phyloP scores from a whole-genome alignment of 2,113 vertebrate genomes.

The Melanerpes aurifrons region DNA sequence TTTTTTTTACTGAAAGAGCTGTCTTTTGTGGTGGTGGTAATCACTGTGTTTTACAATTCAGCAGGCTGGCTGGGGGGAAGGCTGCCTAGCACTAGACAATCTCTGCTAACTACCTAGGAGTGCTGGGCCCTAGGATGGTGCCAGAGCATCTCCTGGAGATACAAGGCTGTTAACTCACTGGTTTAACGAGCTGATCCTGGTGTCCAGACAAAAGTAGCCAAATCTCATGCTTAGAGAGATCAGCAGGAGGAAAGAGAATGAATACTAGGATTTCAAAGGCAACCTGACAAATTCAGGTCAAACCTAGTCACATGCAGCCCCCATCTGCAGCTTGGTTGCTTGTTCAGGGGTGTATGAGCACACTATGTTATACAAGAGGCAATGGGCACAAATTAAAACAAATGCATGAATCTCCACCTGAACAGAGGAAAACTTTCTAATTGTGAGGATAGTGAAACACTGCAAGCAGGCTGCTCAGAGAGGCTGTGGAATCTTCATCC shows the following conservation, averaged over 20 bases:
- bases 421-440: background rate
- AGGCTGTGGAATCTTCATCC: background rate
- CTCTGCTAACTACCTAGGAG: background rate
- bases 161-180: background rate
- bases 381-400: background rate
- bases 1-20: background rate
- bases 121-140: background rate
- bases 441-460: background rate
- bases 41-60: background rate
- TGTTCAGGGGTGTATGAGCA: background rate
- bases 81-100: background rate
- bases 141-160: background rate
- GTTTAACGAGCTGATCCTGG: background rate
- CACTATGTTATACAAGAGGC: rapidly evolving
- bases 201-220: background rate
- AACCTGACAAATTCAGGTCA: background rate
- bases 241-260: background rate
- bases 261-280: background rate
- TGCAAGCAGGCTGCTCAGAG: background rate
- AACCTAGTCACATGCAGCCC: background rate
- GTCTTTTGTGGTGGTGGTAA: background rate
- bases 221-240: background rate
- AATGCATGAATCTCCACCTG: background rate
- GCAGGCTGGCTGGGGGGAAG: background rate
- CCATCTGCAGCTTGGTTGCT: background rate